Percentiles rank a stretch among this genome's conserved stretches.
These are phyloP conservation scores for Poliocrania exsul DNA, from an alignment of 2,797 vertebrate species.

Conservation along the genomic window DNA sequence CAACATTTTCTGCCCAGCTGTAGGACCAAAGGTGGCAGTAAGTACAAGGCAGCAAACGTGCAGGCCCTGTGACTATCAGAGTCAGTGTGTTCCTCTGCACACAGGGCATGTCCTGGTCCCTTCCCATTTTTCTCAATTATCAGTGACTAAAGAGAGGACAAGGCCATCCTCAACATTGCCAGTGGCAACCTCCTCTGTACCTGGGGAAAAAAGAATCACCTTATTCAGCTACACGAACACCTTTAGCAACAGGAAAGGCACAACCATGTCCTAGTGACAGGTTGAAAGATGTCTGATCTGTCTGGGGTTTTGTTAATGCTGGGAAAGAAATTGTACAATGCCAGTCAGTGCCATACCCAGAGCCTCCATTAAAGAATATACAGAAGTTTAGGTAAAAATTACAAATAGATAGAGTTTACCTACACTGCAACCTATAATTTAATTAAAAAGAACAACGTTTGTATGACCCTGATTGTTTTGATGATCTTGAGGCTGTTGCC, in stretches of 20 bases:
- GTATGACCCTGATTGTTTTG: neutral
- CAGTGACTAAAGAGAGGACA: neutral
- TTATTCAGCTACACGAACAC: neutral
- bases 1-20: neutral
- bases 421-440: neutral
- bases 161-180: neutral
- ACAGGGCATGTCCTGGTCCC: neutral
- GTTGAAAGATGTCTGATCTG: neutral
- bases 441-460: neutral
- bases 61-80: neutral
- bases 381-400: neutral
- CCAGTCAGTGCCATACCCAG: neutral
- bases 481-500: neutral
- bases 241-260: neutral
- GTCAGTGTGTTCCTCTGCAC: neutral
- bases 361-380: neutral
- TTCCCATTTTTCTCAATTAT: fast-evolving
- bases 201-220: neutral
- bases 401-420: neutral
- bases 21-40: neutral
- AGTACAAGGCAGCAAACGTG: neutral
- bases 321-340: neutral
- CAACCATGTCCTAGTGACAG: neutral
- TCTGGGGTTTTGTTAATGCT: neutral
- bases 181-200: neutral